These are phyloP conservation scores for Sarcophilus harrisii DNA, from an alignment of 2,797 vertebrate species.

Conservation along the genomic window DNA sequence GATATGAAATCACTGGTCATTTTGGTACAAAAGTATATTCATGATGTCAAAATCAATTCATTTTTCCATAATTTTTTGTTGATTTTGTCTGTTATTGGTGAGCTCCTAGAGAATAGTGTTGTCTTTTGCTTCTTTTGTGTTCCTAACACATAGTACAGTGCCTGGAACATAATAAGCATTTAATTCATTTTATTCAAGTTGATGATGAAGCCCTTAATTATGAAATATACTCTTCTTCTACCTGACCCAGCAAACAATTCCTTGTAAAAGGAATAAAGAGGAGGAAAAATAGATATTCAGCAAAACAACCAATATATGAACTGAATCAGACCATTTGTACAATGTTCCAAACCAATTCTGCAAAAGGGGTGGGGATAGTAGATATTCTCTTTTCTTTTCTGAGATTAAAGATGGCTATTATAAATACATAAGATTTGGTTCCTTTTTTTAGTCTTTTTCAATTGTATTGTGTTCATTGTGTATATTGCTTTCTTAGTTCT, in stretches of 20 bases:
- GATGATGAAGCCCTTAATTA: neutral
- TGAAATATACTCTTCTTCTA: neutral
- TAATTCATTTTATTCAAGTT: neutral
- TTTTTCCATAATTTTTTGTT: too few species aligned
- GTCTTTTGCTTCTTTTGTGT: too few species aligned
- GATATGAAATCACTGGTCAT: neutral
- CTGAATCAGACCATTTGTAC: neutral
- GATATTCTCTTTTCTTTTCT: neutral
- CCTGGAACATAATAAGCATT: neutral
- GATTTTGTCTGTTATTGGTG: too few species aligned
- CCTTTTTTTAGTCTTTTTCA: neutral
- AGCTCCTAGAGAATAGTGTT: too few species aligned
- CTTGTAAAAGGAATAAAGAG: neutral
- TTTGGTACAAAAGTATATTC: neutral
- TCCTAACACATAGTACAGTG: neutral
- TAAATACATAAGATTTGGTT: neutral
- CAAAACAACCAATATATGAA: neutral
- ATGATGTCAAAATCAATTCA: neutral
- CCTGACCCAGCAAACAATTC: neutral
- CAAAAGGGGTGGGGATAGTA: neutral
- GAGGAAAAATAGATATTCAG: neutral
- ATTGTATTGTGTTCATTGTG: neutral
- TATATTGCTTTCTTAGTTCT: neutral
- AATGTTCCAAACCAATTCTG: neutral
- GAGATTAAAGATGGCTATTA: neutral